Conservation (phyloP, 2,888 invertebrate genomes). For the Smittia sp. region DNA sequence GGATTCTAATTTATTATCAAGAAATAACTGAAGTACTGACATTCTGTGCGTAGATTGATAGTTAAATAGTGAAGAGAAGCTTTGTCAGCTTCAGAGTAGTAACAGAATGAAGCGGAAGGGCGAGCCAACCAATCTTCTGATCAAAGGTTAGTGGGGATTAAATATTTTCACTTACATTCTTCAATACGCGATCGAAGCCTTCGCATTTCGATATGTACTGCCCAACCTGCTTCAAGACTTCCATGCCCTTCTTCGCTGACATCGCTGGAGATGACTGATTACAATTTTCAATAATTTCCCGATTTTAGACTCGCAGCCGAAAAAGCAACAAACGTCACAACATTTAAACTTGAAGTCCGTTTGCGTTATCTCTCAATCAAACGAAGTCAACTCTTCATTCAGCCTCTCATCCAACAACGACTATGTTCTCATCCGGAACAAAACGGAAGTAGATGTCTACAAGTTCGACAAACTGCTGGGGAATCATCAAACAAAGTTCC, state of each 20-base stretch:
- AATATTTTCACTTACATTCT: constrained; percentile 51
- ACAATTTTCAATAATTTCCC: not conserved
- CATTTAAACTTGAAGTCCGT: not conserved
- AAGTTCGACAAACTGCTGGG: not conserved
- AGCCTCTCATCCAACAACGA: not conserved
- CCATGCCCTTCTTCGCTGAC: constrained; percentile 48
- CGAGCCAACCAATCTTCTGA: not conserved
- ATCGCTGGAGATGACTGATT: constrained; percentile 41
- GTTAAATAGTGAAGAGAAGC: too few relatives aligned
- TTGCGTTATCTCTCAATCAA: not conserved
- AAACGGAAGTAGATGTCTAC: not conserved
- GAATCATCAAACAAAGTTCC: not conserved
- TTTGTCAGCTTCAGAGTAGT: too few relatives aligned
- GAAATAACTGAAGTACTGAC: too few relatives aligned
- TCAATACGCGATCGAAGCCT: constrained; percentile 54
- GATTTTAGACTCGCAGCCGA: not conserved
- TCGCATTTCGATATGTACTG: constrained; percentile 49
- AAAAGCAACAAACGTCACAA: not conserved
- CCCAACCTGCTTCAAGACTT: constrained; percentile 52
- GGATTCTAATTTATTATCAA: too few relatives aligned
- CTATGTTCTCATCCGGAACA: not conserved
- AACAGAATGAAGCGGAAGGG: too few relatives aligned
- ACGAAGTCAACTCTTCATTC: not conserved
- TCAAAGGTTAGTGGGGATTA: not conserved
- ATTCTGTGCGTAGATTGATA: too few relatives aligned